Percentiles rank a stretch among this genome's conserved stretches.
Evolutionary conservation across 2,888 invertebrate species (phyloP).

Genomic region (Leptinotarsa juncta): DNA sequence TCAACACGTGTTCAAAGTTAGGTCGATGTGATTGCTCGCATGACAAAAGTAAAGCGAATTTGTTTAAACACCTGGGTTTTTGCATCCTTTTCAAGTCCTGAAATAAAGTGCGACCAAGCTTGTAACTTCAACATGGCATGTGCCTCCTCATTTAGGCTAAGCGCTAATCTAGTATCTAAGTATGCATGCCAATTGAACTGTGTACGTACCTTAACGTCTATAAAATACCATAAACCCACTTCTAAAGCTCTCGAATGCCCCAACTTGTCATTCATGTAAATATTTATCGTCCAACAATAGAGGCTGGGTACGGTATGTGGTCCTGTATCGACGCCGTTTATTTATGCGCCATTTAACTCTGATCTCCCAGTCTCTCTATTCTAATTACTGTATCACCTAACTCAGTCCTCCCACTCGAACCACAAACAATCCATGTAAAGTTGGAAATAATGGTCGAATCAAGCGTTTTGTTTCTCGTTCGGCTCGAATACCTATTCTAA

Average conservation of each 20-base stretch:
- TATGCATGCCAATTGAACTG: no score
- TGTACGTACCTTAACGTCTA: neutral
- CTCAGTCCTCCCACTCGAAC: constrained; percentile 8
- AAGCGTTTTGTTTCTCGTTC: constrained; percentile 8
- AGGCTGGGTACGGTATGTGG: constrained; percentile 12
- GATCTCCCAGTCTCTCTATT: neutral
- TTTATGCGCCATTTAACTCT: neutral
- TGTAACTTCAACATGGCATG: no score
- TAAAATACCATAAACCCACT: neutral
- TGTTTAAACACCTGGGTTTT: no score
- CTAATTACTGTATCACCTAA: constrained; percentile 15
- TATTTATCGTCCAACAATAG: neutral
- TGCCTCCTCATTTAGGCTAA: no score
- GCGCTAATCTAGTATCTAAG: no score
- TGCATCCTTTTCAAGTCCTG: no score
- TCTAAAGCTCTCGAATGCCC: neutral
- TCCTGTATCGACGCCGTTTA: constrained; percentile 3
- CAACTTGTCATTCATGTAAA: neutral
- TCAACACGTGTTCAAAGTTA: no score
- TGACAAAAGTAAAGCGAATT: no score
- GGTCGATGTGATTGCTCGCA: no score
- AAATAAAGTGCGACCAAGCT: no score
- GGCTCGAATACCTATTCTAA: constrained; percentile 34
- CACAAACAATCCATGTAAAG: constrained; percentile 12
- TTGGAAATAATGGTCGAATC: constrained; percentile 19